phyloP scores from a whole-genome alignment of 2,113 vertebrate species.

The Irena cyanogastra region DNA sequence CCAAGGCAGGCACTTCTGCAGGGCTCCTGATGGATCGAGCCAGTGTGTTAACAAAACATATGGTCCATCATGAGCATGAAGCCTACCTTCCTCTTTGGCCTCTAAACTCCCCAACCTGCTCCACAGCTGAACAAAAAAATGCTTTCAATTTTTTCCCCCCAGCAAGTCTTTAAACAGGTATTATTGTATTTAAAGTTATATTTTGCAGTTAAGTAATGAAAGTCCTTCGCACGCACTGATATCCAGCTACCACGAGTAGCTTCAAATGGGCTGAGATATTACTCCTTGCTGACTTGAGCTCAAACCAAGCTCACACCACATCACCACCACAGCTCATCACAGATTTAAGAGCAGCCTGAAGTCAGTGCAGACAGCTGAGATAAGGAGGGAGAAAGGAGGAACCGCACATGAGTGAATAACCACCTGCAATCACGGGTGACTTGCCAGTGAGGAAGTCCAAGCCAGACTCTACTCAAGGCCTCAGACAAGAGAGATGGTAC shows the following conservation, averaged over 20 bases:
- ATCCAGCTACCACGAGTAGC: fast-evolving
- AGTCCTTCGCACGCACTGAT: fast-evolving
- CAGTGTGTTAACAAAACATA: not conserved
- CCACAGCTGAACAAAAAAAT: not conserved
- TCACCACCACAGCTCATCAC: not conserved
- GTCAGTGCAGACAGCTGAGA: not conserved
- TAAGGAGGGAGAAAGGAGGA: constrained; percentile 9
- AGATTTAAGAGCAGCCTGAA: not conserved
- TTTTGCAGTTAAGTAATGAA: not conserved
- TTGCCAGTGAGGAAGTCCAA: not conserved
- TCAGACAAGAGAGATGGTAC: not conserved
- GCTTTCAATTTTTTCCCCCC: not conserved
- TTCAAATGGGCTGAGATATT: not conserved
- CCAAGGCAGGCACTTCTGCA: not conserved
- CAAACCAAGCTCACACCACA: not conserved
- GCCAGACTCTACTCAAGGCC: not conserved
- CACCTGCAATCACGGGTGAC: not conserved
- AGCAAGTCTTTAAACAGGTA: not conserved
- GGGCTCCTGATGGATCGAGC: not conserved
- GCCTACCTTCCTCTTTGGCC: not conserved
- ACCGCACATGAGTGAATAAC: not conserved
- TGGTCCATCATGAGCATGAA: not conserved
- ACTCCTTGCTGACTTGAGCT: not conserved
- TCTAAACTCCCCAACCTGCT: not conserved
- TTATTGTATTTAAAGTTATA: not conserved